phyloP scores from a whole-genome alignment of 2,113 vertebrate species.

The Azemiops feae region DNA sequence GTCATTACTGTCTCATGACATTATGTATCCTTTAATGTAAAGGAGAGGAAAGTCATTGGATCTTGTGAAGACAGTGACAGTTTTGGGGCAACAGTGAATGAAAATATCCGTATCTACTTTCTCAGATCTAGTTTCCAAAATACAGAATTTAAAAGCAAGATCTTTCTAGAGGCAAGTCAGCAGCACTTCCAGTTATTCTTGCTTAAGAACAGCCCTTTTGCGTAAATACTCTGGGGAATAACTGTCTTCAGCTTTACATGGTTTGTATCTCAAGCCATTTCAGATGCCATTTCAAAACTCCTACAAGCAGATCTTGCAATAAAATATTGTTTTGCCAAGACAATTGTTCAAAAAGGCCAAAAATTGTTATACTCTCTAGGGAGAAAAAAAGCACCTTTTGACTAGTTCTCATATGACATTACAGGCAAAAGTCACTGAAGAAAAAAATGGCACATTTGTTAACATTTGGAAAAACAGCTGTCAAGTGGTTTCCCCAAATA shows the following conservation, averaged over 20 bases:
- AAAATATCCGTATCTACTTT: constrained; percentile 37
- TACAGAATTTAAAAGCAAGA: constrained; percentile 39
- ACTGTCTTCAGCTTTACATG: constrained; percentile 33
- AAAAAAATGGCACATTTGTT: constrained; percentile 43
- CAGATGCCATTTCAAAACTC: constrained; percentile 49
- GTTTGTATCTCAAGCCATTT: constrained; percentile 41
- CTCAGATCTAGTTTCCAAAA: constrained; percentile 44
- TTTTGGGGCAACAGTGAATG: constrained; percentile 16
- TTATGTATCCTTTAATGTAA: background rate
- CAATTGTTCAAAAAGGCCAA: constrained; percentile 59
- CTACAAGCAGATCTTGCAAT: constrained; percentile 37
- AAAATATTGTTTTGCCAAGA: constrained; percentile 49
- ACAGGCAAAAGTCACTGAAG: constrained; percentile 39
- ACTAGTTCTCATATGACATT: constrained; percentile 16
- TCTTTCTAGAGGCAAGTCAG: constrained; percentile 42
- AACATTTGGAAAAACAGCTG: constrained; percentile 54
- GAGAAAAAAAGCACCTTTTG: constrained; percentile 37
- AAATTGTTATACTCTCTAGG: constrained; percentile 43
- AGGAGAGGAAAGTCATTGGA: background rate
- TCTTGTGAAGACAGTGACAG: background rate
- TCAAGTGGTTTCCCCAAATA: constrained; percentile 39
- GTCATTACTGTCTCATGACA: background rate
- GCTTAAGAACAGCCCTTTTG: constrained; percentile 36
- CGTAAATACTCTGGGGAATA: constrained; percentile 34
- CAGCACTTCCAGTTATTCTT: constrained; percentile 43